Evolutionary conservation across 2,113 vertebrate species (phyloP).

Genomic region (Phalacrocorax brasilianus): DNA sequence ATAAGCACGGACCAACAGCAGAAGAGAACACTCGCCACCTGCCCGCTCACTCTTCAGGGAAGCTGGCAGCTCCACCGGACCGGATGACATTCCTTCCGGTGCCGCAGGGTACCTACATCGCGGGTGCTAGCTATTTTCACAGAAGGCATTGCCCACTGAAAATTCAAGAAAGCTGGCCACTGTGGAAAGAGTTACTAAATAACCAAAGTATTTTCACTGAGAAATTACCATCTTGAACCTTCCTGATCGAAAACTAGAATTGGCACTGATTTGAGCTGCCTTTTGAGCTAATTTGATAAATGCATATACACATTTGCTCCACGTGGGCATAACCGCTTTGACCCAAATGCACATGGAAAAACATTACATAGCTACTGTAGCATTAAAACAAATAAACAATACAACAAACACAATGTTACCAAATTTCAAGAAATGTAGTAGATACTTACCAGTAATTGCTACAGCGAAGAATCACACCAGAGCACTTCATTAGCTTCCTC

Average conservation of each 20-base stretch:
- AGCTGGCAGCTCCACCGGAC: accelerated
- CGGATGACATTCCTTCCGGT: neutral
- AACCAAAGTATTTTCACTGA: neutral
- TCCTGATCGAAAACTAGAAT: neutral
- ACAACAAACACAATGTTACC: neutral
- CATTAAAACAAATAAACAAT: neutral
- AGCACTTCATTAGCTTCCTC: neutral
- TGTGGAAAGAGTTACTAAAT: neutral
- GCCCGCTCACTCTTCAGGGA: neutral
- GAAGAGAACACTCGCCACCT: neutral
- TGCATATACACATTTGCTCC: neutral
- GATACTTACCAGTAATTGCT: neutral
- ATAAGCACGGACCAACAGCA: neutral
- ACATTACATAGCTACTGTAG: neutral
- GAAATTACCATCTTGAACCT: neutral
- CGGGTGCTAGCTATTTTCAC: neutral
- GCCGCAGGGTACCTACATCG: neutral
- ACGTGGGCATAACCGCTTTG: accelerated
- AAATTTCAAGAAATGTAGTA: neutral
- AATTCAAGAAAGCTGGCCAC: neutral
- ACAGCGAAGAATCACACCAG: neutral
- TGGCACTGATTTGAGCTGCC: neutral
- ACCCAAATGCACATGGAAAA: accelerated
- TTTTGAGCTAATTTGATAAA: neutral
- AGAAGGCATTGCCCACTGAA: neutral